Conservation (phyloP, 2,888 invertebrate genomes). For the Platycnemis pennipes region DNA sequence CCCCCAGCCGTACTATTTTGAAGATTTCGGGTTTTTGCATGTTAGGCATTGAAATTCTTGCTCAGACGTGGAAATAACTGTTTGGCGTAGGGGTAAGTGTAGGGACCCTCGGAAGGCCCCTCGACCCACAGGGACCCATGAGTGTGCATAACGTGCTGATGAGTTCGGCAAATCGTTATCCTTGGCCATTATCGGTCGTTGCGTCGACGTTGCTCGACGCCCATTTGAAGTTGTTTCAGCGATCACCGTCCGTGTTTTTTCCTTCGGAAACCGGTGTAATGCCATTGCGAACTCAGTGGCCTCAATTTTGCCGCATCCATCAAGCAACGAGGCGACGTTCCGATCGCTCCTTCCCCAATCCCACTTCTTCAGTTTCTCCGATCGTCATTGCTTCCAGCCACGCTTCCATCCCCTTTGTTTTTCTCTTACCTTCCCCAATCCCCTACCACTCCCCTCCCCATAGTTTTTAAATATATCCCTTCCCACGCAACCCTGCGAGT, state of each 20-base stretch:
- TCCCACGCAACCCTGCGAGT: conserved; percentile 21
- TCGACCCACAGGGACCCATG: too few species aligned
- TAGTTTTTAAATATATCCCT: background rate
- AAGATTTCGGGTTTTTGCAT: too few species aligned
- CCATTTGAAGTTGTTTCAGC: background rate
- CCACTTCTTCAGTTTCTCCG: background rate
- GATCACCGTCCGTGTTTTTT: background rate
- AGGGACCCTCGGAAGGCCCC: too few species aligned
- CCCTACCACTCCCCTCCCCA: too few species aligned
- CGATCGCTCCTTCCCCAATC: background rate
- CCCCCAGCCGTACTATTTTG: too few species aligned
- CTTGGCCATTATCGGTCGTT: too few species aligned
- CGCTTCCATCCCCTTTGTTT: background rate
- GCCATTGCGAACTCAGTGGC: background rate
- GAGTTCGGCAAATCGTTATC: too few species aligned
- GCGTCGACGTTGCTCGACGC: background rate
- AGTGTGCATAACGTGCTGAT: too few species aligned
- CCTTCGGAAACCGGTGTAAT: background rate
- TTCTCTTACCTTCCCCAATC: background rate
- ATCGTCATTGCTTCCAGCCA: background rate
- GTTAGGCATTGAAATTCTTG: too few species aligned
- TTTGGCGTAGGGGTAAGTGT: too few species aligned
- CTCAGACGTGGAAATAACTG: too few species aligned
- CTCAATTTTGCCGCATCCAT: background rate
- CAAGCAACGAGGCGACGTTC: background rate